These are phyloP conservation scores for Poeciliopsis occidentalis DNA, from an alignment of 2,113 vertebrate species.

Conservation along the genomic window DNA sequence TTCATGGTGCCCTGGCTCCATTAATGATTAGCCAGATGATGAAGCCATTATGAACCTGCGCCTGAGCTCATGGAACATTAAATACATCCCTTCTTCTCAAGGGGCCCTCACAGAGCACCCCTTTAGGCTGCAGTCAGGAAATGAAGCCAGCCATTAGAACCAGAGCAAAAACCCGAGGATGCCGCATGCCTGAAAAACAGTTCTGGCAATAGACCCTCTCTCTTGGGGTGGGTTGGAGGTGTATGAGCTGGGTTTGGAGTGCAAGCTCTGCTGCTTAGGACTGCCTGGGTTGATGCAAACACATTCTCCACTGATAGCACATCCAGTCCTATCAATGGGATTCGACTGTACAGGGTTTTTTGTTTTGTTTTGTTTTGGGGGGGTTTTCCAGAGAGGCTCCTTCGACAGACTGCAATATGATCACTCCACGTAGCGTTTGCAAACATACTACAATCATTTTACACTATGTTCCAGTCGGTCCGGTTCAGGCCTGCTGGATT, in stretches of 20 bases:
- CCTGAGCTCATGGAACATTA: constrained; percentile 74
- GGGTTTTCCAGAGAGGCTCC: background rate
- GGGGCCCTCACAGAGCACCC: constrained; percentile 51
- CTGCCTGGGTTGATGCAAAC: background rate
- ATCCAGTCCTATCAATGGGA: background rate
- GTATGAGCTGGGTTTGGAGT: background rate
- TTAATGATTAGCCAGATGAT: constrained; percentile 70
- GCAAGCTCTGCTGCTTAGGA: background rate
- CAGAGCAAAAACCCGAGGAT: constrained; percentile 2
- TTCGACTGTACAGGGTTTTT: background rate
- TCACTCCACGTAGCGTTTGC: background rate
- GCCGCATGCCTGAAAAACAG: background rate
- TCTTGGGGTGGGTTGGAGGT: background rate
- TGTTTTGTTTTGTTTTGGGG: too few relatives aligned
- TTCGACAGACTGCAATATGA: background rate
- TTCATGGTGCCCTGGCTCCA: constrained; percentile 25
- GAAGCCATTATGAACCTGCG: constrained; percentile 70
- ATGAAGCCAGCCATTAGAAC: constrained; percentile 64
- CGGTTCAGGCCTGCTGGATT: constrained; percentile 54
- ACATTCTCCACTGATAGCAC: background rate
- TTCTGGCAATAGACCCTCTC: background rate
- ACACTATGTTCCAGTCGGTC: constrained; percentile 8
- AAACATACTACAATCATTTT: background rate
- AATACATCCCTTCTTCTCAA: constrained; percentile 74
- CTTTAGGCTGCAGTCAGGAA: constrained; percentile 61